Evolutionary conservation across 2,797 vertebrate species (phyloP).

Genomic region (Hephaestus fuliginosus): DNA sequence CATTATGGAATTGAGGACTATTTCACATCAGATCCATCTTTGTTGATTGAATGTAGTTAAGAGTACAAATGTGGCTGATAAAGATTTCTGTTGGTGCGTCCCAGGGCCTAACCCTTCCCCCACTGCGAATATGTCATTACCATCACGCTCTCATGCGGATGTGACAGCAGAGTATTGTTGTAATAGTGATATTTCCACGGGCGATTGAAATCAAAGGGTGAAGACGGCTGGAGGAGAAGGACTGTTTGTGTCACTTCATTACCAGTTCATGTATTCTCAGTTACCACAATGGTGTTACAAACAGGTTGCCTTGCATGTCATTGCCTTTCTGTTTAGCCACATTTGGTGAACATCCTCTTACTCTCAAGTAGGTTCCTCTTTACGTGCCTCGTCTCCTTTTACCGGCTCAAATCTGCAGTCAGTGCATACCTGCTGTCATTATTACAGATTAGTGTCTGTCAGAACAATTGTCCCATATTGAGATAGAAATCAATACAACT

Average conservation of each 20-base stretch:
- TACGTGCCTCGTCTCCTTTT: neutral
- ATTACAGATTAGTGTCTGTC: slow-evolving; percentile 7
- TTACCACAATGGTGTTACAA: slow-evolving; percentile 69
- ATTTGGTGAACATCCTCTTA: slow-evolving; percentile 10
- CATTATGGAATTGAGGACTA: slow-evolving; percentile 8
- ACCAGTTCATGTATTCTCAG: slow-evolving; percentile 56
- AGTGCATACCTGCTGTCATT: slow-evolving; percentile 7
- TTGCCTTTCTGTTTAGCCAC: slow-evolving; percentile 56
- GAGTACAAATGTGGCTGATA: slow-evolving; percentile 20
- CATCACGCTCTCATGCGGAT: neutral
- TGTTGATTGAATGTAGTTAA: slow-evolving; percentile 22
- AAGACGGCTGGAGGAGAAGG: slow-evolving; percentile 17
- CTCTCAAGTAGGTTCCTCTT: slow-evolving; percentile 19
- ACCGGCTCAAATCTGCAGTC: slow-evolving; percentile 7
- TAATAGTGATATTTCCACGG: slow-evolving; percentile 1
- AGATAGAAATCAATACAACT: slow-evolving; percentile 5
- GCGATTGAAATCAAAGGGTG: slow-evolving; percentile 19
- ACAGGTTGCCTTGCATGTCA: slow-evolving; percentile 51
- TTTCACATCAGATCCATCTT: neutral
- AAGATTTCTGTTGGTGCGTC: slow-evolving; percentile 20
- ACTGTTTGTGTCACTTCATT: slow-evolving; percentile 25
- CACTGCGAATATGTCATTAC: slow-evolving; percentile 6
- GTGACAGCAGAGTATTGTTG: slow-evolving; percentile 28
- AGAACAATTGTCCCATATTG: neutral
- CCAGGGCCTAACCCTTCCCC: slow-evolving; percentile 3